Evolutionary conservation across 2,888 invertebrate species (phyloP), one percentile per base, ranked within the genome.

Genomic region (Meloe dianella): DNA sequence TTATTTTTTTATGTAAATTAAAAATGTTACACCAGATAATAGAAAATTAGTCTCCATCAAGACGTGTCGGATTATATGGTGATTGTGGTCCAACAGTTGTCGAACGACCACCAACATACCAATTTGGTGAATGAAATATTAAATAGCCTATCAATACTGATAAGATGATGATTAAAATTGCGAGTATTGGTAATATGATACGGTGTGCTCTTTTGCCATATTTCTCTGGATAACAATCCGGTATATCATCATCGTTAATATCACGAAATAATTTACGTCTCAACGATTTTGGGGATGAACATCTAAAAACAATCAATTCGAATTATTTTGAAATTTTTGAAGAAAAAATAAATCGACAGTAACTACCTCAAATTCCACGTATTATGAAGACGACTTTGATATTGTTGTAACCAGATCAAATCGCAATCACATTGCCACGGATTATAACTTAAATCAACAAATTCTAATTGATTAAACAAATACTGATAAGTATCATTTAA

Each of bases 351-450:
- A 63, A n/a, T 57, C 24, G 29, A 30, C 32, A 56, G 29, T 30
- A 6, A 32, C 30, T 30, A 57, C 32, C 30, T 57, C 4, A 12
- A 29, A 30, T 57, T 17, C 4, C n/a, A 8, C 7, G 12, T 29
- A 14, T 30, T 30, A n/a, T 57, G 30, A 10, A 57, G 57, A 22
- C 20, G 29, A 29, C 30, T 29, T 17, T 75, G 75, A 58, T 79
- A 75, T 63, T 81, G 74, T 61, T 76, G 74, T 58, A 84, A 66
- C 84, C 84, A 84, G 38, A 81, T 68, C 61, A 83, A 67, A 38
- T 78, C 83, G 75, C 90, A 90, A 78, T 89, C 87, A 74, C 90
- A 90, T 72, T 87, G 85, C 89, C 89, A 90, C 0, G 88, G 88
- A 81, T 90, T 90, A 75, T 88, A 86, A 63, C 87, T 87, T 66